Evolutionary conservation across 2,797 vertebrate species (phyloP).

Genomic region (Natrix natrix): DNA sequence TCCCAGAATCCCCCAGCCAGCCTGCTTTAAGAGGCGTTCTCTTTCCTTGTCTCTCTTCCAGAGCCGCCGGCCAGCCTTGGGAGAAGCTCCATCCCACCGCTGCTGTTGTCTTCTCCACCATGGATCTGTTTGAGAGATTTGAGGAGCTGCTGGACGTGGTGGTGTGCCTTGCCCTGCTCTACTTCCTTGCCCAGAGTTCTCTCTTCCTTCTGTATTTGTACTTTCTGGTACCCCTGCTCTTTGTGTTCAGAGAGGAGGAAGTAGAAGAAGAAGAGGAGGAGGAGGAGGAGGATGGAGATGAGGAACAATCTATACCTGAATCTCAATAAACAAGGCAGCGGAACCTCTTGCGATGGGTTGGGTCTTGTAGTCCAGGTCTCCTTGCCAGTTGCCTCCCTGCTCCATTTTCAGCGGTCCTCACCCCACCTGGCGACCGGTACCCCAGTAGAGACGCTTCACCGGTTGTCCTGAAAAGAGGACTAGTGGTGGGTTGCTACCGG

Average conservation of each 20-base stretch:
- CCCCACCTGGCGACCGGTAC: background rate
- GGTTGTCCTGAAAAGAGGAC: background rate
- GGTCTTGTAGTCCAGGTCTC: background rate
- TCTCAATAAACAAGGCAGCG: background rate
- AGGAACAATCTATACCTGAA: background rate
- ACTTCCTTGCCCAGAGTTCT: background rate
- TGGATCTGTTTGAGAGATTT: background rate
- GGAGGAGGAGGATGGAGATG: background rate
- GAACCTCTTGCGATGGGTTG: background rate
- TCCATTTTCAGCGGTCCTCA: background rate
- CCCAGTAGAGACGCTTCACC: background rate
- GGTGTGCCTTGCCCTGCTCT: background rate
- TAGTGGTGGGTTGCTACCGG: no score
- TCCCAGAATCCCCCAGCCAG: no score
- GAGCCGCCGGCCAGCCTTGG: background rate
- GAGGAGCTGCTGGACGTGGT: background rate
- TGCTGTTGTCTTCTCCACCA: accelerated
- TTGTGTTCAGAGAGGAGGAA: background rate
- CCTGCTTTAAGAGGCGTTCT: background rate
- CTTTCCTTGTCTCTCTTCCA: background rate
- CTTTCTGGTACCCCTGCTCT: conserved; percentile 11
- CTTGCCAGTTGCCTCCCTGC: background rate
- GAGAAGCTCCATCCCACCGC: background rate
- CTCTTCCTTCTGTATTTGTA: background rate
- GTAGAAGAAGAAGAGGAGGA: accelerated